Evolutionary conservation across 2,113 vertebrate species (phyloP), one percentile per base, ranked within the genome.

Genomic region (Nibea albiflora): DNA sequence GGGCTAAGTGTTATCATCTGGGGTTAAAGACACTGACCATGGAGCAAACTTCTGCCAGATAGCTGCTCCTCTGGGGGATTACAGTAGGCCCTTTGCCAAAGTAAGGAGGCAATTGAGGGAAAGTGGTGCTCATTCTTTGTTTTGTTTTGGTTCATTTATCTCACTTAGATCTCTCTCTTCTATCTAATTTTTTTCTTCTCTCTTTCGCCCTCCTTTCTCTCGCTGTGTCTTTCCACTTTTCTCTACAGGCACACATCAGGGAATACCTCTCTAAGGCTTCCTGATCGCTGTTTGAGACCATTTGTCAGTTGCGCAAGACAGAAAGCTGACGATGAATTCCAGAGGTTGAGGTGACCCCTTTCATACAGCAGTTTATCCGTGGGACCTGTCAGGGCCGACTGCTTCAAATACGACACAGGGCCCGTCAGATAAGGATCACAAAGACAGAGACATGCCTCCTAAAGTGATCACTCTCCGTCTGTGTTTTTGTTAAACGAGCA

Each of bases 1-100:
- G 56, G 91, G 90, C 93, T 95, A 94, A 96, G 91, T 92, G 90
- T 91, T 94, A 94, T 95, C 94, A 95, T 93, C 92, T 95, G 95
- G 88, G 90, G 92, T 92, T 88, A 92, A 93, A 94, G 92, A 93
- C 90, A 91, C 87, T 92, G 93, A 94, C 94, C 92, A 87, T 85
- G 86, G 89, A 85, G 91, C 88, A 85, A 83, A 90, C 89, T 88
- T 88, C 78, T 86, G 76, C 54, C 80, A 86, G 89, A 95, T 90
- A 94, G 91, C 84, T 73, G 39, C 87, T 93, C 89, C 88, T 87
- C 86, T 46, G 72, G 90, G 91, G 88, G 91, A 94, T 92, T 94
- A 94, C 93, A 94, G 91, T 93, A 91, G 83, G 80, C 50, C 81
- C 74, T 87, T 58, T 62, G 72, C 85, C 84, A 66, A 78, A 86